These are phyloP conservation scores for Micropoecilia bifurca DNA, from an alignment of 2,797 vertebrate genomes.

Conservation along the genomic window DNA sequence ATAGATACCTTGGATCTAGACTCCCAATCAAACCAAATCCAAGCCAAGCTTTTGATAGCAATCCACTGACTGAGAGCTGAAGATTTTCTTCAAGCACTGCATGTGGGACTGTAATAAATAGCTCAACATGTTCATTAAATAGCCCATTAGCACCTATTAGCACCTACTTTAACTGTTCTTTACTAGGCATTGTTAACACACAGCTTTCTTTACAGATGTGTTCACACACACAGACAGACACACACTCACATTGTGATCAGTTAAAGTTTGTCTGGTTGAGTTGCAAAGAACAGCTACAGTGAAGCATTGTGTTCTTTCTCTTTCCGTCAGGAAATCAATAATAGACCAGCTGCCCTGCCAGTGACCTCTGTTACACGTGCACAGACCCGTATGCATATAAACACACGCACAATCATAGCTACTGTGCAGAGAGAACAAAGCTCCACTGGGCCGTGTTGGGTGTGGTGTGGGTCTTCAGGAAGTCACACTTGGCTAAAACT, in stretches of 20 bases:
- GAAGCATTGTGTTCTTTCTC: slow-evolving; percentile 32
- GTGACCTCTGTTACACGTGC: slow-evolving; percentile 49
- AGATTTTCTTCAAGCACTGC: slow-evolving; percentile 6
- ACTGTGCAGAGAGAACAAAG: slow-evolving; percentile 70
- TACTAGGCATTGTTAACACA: slow-evolving; percentile 33
- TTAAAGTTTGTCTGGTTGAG: slow-evolving; percentile 24
- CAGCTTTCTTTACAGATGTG: not conserved
- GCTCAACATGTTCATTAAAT: slow-evolving; percentile 52
- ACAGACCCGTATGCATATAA: slow-evolving; percentile 24
- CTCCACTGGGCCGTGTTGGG: slow-evolving; percentile 44
- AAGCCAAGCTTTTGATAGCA: slow-evolving; percentile 13
- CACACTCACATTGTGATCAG: slow-evolving; percentile 17
- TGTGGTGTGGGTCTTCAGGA: slow-evolving; percentile 65
- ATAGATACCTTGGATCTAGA: not conserved
- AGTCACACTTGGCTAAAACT: slow-evolving; percentile 65
- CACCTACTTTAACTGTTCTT: slow-evolving; percentile 31
- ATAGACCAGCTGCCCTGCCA: slow-evolving; percentile 53
- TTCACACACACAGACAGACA: slow-evolving; percentile 1
- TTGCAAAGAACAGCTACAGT: slow-evolving; percentile 7
- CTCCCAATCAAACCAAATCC: slow-evolving; percentile 1
- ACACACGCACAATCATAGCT: slow-evolving; percentile 41
- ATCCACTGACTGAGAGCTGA: slow-evolving; percentile 9
- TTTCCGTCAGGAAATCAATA: slow-evolving; percentile 66
- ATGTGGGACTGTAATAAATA: slow-evolving; percentile 45
- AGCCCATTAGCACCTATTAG: slow-evolving; percentile 53